These are phyloP conservation scores for Lucinisca nassula DNA, from an alignment of 2,888 invertebrate species.

Conservation along the genomic window DNA sequence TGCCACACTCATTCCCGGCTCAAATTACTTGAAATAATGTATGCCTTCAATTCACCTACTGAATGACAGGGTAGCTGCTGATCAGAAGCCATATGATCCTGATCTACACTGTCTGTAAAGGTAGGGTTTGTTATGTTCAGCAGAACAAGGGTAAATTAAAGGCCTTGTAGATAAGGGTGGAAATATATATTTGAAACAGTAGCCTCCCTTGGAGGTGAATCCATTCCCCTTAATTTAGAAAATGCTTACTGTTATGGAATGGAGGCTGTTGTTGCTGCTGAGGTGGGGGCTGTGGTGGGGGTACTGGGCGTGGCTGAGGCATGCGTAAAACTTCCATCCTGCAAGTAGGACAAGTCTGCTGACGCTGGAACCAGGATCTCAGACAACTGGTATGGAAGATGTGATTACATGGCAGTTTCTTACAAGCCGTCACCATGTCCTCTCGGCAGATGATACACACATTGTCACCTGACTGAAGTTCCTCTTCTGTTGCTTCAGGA, in stretches of 20 bases:
- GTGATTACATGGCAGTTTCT: conserved; percentile 99
- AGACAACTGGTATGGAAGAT: conserved; percentile 99
- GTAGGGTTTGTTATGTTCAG: too few species aligned
- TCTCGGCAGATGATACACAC: conserved; percentile 99
- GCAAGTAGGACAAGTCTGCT: conserved; percentile 99
- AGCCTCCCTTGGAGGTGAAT: too few species aligned
- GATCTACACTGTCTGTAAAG: too few species aligned
- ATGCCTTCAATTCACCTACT: too few species aligned
- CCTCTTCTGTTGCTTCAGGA: conserved; percentile 98
- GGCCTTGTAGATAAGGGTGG: too few species aligned
- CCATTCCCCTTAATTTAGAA: too few species aligned
- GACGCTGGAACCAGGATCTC: conserved; percentile 99
- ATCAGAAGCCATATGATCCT: too few species aligned
- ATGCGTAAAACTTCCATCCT: conserved; percentile 93
- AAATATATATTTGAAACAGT: too few species aligned
- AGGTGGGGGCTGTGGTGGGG: conserved; percentile 72
- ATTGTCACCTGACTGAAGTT: conserved; percentile 95
- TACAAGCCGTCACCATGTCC: conserved; percentile 93
- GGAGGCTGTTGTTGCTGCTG: conserved; percentile 65
- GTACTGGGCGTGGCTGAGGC: conserved; percentile 86
- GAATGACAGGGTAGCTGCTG: too few species aligned
- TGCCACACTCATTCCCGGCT: too few species aligned
- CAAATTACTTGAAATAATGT: too few species aligned
- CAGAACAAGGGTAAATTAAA: too few species aligned
- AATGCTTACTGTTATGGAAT: conserved; percentile 74